Evolutionary conservation across 2,797 vertebrate genomes (phyloP).

Genomic region (Sebastes flavidus): DNA sequence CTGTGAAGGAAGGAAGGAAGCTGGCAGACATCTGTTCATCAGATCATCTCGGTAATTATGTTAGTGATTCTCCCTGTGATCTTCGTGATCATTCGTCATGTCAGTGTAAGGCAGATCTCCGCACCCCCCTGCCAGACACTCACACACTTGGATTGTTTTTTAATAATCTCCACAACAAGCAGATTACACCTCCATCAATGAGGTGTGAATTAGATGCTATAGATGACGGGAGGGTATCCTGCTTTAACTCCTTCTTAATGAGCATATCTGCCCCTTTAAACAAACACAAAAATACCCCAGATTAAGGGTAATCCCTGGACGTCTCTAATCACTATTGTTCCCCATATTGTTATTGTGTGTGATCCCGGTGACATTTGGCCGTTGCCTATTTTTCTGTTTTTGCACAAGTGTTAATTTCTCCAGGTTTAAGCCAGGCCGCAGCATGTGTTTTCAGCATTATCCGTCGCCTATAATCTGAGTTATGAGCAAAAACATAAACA

Average conservation of each 20-base stretch:
- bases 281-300: conserved; percentile 57
- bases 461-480: conserved; percentile 55
- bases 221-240: not conserved
- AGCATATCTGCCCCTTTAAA: conserved; percentile 38
- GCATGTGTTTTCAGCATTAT: conserved; percentile 63
- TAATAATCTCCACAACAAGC: conserved; percentile 66
- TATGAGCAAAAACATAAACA: conserved; percentile 56
- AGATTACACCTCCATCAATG: conserved; percentile 65
- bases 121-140: not conserved
- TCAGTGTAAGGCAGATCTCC: not conserved
- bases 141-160: conserved; percentile 55
- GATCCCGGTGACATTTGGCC: conserved; percentile 16
- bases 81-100: conserved; percentile 38
- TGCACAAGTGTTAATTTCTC: conserved; percentile 28
- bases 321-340: conserved; percentile 60
- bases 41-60: conserved; percentile 68
- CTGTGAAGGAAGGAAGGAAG: conserved; percentile 19
- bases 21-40: conserved; percentile 59
- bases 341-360: conserved; percentile 32
- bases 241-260: conserved; percentile 22
- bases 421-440: conserved; percentile 14
- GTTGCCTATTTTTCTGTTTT: conserved; percentile 43
- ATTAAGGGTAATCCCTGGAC: conserved; percentile 64
- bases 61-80: conserved; percentile 52
- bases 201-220: conserved; percentile 38